Percentiles rank a stretch among this genome's conserved stretches.
These are phyloP conservation scores for Lordiphosa collinella DNA, from an alignment of 1,140 invertebrate species.

Conservation along the genomic window DNA sequence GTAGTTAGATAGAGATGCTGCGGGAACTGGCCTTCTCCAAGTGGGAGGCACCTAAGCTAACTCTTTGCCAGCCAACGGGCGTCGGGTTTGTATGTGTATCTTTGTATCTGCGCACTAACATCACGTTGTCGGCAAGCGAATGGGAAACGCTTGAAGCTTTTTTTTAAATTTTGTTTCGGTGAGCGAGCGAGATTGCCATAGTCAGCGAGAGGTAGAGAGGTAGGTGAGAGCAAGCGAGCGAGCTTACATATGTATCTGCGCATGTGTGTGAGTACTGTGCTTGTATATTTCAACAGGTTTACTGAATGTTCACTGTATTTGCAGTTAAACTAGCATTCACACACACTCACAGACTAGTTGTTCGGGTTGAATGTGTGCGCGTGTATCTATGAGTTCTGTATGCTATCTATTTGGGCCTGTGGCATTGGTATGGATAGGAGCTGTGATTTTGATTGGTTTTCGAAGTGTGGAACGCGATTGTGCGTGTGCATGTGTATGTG, in stretches of 20 bases:
- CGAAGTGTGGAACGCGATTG: constrained; percentile 49
- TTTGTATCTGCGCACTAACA: constrained; percentile 63
- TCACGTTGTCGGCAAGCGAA: constrained; percentile 37
- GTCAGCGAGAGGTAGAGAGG: not conserved
- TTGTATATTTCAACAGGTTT: constrained; percentile 57
- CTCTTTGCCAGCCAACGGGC: constrained; percentile 54
- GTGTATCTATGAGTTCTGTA: constrained; percentile 14
- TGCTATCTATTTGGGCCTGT: constrained; percentile 6
- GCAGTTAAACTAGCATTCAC: constrained; percentile 54
- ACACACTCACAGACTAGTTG: constrained; percentile 38
- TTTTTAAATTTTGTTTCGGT: constrained; percentile 15
- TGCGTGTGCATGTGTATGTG: constrained; percentile 4
- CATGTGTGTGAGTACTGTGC: constrained; percentile 19
- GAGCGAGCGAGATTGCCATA: constrained; percentile 28
- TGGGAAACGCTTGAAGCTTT: constrained; percentile 56
- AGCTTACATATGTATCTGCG: constrained; percentile 17
- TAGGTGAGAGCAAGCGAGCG: constrained; percentile 7
- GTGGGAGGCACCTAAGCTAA: constrained; percentile 55
- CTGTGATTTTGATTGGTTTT: constrained; percentile 73
- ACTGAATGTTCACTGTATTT: constrained; percentile 61
- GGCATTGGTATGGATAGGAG: constrained; percentile 36
- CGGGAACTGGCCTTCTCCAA: not conserved
- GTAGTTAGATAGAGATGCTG: constrained; percentile 1
- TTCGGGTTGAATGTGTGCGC: constrained; percentile 33
- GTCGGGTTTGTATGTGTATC: constrained; percentile 42